phyloP scores from a whole-genome alignment of 2,888 invertebrate genomes.

The Melanargia galathea region DNA sequence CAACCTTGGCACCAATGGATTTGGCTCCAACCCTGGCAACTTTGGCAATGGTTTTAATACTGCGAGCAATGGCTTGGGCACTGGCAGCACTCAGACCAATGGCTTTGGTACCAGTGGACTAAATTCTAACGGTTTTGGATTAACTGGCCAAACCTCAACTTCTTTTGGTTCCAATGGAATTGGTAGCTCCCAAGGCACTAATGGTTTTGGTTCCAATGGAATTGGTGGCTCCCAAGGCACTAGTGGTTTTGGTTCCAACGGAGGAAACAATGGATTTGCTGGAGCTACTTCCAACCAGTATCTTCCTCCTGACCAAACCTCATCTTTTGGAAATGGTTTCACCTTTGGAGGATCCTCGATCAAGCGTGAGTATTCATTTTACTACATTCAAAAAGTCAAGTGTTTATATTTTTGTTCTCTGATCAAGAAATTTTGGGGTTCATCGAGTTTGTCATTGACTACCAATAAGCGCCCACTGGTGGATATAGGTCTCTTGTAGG shows the following conservation, averaged over 20 bases:
- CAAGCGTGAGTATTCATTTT: constrained; percentile 40
- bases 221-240: constrained; percentile 38
- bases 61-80: constrained; percentile 28
- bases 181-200: constrained; percentile 33
- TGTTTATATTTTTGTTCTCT: no score
- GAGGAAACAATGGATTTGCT: constrained; percentile 43
- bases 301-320: constrained; percentile 65
- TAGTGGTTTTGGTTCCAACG: constrained; percentile 35
- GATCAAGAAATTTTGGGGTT: no score
- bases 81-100: constrained; percentile 9
- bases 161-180: background rate
- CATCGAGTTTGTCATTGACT: no score
- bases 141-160: constrained; percentile 29
- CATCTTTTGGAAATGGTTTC: constrained; percentile 44
- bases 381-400: background rate
- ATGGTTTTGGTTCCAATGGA: constrained; percentile 36
- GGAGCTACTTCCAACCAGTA: constrained; percentile 71
- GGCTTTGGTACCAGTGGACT: background rate
- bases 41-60: constrained; percentile 21
- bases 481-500: no score
- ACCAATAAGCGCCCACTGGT: no score
- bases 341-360: constrained; percentile 38
- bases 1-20: constrained; percentile 17
- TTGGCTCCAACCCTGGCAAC: constrained; percentile 6
- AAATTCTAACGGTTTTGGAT: constrained; percentile 41